These are phyloP conservation scores for Antitype chi DNA, from an alignment of 2,888 invertebrate species.

Conservation along the genomic window DNA sequence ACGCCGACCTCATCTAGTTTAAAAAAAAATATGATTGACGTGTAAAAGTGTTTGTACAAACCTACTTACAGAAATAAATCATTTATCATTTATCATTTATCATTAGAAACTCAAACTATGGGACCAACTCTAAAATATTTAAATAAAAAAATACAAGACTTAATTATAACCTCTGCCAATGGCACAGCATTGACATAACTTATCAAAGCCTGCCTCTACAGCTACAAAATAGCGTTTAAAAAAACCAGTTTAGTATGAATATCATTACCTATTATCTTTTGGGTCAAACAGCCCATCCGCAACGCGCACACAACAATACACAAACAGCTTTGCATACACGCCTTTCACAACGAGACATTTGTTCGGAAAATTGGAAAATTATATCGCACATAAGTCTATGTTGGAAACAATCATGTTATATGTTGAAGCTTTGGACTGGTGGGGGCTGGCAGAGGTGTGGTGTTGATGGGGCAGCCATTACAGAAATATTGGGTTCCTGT, in stretches of 20 bases:
- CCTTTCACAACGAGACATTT: slow-evolving; percentile 83
- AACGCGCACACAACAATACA: slow-evolving; percentile 58
- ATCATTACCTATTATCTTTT: neutral
- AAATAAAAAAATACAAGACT: no score
- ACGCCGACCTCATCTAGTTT: no score
- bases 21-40: no score
- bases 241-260: neutral
- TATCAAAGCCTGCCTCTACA: no score
- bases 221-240: no score
- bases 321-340: slow-evolving; percentile 69
- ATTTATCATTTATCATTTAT: no score
- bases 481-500: neutral
- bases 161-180: no score
- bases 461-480: slow-evolving; percentile 37
- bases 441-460: slow-evolving; percentile 32
- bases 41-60: no score
- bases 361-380: slow-evolving; percentile 86
- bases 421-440: slow-evolving; percentile 34
- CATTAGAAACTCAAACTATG: no score
- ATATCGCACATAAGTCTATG: slow-evolving; percentile 82
- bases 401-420: slow-evolving; percentile 69
- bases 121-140: no score
- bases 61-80: no score
- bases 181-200: no score
- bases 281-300: slow-evolving; percentile 37